phyloP scores from a whole-genome alignment of 2,888 invertebrate genomes.

The Coelinius sp. region DNA sequence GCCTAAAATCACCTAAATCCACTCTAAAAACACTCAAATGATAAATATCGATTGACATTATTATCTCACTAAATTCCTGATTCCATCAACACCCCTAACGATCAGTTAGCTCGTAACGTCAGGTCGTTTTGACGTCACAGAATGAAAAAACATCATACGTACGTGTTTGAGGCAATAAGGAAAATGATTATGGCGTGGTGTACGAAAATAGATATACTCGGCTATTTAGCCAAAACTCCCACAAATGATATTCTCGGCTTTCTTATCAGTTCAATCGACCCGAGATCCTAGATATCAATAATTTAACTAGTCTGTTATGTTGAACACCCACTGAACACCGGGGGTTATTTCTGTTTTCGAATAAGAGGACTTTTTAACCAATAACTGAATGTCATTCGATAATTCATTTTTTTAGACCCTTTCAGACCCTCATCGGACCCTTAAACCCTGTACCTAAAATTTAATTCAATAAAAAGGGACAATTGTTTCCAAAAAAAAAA shows the following conservation, averaged over 20 bases:
- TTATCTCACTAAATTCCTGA: not conserved
- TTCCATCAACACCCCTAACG: not conserved
- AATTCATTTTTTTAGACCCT: no score
- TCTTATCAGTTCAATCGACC: not conserved
- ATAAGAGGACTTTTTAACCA: no score
- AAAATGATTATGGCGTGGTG: slow-evolving; percentile 4
- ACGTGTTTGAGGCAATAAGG: not conserved
- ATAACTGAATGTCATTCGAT: not conserved
- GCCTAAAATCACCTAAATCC: not conserved
- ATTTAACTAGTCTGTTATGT: not conserved
- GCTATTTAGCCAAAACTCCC: not conserved
- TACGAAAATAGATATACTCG: slow-evolving; percentile 2
- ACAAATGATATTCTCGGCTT: not conserved
- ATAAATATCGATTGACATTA: not conserved
- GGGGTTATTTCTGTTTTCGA: not conserved
- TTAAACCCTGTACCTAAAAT: no score
- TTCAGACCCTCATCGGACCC: no score
- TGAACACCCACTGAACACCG: not conserved
- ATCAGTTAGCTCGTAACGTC: not conserved
- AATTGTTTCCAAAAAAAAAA: no score
- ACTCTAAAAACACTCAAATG: not conserved
- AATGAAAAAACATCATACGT: no score
- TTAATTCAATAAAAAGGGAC: no score
- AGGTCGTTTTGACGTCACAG: not conserved
- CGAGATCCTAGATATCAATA: not conserved